Conservation (phyloP, 2,888 invertebrate genomes). For the Gryllus longicercus region DNA sequence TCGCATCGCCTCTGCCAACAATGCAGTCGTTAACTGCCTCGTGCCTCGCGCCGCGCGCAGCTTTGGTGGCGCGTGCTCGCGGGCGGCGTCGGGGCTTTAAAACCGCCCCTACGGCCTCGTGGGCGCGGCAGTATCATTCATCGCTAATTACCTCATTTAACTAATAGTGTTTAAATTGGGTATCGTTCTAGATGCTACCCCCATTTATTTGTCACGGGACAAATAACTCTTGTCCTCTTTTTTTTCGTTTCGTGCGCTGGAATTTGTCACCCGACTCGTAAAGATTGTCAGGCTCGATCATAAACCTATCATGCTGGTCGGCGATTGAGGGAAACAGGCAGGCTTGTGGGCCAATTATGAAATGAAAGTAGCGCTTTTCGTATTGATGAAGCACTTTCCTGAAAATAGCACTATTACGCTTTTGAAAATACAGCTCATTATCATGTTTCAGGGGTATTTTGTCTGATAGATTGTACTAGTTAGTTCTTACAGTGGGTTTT, state of each 20-base stretch:
- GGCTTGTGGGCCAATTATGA: no score
- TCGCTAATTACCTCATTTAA: neutral
- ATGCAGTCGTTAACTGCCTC: neutral
- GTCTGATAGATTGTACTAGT: no score
- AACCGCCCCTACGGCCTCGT: neutral
- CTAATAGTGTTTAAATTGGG: constrained; percentile 1
- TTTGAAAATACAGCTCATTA: no score
- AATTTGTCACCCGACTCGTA: neutral
- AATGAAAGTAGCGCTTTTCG: no score
- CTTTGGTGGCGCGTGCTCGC: neutral
- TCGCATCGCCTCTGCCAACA: neutral
- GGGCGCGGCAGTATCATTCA: neutral
- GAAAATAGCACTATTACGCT: no score
- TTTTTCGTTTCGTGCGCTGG: neutral
- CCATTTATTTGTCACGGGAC: neutral
- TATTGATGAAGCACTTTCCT: no score
- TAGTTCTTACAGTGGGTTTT: no score
- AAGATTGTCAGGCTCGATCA: neutral
- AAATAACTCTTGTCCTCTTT: neutral
- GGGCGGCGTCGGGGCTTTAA: neutral
- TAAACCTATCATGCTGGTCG: no score
- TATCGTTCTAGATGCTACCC: neutral
- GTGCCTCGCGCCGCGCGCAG: neutral
- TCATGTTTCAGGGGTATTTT: no score
- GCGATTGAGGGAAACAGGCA: neutral